These are phyloP conservation scores for Catostomus latipinnis DNA, from an alignment of 2,797 vertebrate species.

Conservation along the genomic window DNA sequence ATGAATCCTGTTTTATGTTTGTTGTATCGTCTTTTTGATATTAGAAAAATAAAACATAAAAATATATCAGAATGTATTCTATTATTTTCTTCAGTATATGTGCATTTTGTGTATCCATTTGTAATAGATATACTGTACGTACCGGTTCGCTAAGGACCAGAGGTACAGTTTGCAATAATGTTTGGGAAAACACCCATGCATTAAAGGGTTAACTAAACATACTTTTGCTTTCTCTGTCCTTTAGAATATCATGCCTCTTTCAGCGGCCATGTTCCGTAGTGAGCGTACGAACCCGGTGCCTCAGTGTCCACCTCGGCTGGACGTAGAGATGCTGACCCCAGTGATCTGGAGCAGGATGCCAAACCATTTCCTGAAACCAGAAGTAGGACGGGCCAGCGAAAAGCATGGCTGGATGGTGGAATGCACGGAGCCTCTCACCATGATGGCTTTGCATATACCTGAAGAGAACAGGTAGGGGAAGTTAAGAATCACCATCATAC, in stretches of 20 bases:
- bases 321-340: slow-evolving; percentile 87
- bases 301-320: slow-evolving; percentile 89
- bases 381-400: slow-evolving; percentile 81
- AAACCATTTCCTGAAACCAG: slow-evolving; percentile 85
- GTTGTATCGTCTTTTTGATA: no score
- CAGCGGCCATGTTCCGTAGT: slow-evolving; percentile 94
- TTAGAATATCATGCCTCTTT: slow-evolving; percentile 98
- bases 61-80: no score
- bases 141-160: no score
- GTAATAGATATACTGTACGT: no score
- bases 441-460: slow-evolving; percentile 95
- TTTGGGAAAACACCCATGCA: no score
- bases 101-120: no score
- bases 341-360: slow-evolving; percentile 96
- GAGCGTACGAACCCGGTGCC: slow-evolving; percentile 91
- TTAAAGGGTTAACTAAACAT: neutral
- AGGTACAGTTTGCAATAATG: no score
- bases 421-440: slow-evolving; percentile 86
- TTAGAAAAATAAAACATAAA: no score
- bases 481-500: neutral
- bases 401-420: slow-evolving; percentile 89
- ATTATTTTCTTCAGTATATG: no score
- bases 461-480: slow-evolving; percentile 92
- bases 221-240: neutral
- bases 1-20: no score